A percentile compares a stretch with the other conserved stretches of the same genome.
Evolutionary conservation across 2,797 vertebrate genomes (phyloP).

Genomic region (Heteromormyrus szaboi): DNA sequence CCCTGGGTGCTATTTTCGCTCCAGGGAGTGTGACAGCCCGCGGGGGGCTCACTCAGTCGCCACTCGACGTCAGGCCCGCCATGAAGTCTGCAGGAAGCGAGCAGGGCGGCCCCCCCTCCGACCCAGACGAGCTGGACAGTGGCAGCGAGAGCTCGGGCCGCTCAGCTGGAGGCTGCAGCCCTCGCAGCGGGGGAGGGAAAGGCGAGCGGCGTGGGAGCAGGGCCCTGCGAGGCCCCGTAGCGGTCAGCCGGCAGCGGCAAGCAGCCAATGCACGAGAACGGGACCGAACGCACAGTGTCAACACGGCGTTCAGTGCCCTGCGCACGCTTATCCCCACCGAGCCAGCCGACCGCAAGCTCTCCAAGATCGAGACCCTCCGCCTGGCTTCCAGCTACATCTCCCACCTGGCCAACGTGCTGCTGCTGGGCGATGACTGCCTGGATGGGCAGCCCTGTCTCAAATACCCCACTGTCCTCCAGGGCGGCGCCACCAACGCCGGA

Average conservation of each 20-base stretch:
- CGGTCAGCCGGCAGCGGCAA: conserved; percentile 68
- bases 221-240: conserved; percentile 37
- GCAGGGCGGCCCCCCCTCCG: conserved; percentile 46
- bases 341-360: conserved; percentile 77
- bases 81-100: conserved; percentile 64
- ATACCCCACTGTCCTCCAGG: conserved; percentile 57
- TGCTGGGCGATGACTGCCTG: conserved; percentile 63
- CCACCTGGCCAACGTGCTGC: conserved; percentile 77
- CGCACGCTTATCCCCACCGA: conserved; percentile 84
- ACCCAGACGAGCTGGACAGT: conserved; percentile 62
- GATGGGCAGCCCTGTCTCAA: conserved; percentile 66
- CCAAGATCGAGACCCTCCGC: conserved; percentile 85
- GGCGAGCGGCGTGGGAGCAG: conserved; percentile 38
- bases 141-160: conserved; percentile 63
- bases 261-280: conserved; percentile 82
- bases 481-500: conserved; percentile 31
- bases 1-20: conserved; percentile 60
- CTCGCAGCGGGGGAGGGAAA: conserved; percentile 31
- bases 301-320: conserved; percentile 77
- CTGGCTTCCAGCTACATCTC: conserved; percentile 85
- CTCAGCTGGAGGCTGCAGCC: conserved; percentile 53
- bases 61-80: conserved; percentile 36
- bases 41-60: conserved; percentile 37
- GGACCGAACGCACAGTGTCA: conserved; percentile 83
- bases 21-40: conserved; percentile 60